Base-by-base conservation (phyloP, 2,113 vertebrate genomes). In the Rhabdomys dilectus region DNA sequence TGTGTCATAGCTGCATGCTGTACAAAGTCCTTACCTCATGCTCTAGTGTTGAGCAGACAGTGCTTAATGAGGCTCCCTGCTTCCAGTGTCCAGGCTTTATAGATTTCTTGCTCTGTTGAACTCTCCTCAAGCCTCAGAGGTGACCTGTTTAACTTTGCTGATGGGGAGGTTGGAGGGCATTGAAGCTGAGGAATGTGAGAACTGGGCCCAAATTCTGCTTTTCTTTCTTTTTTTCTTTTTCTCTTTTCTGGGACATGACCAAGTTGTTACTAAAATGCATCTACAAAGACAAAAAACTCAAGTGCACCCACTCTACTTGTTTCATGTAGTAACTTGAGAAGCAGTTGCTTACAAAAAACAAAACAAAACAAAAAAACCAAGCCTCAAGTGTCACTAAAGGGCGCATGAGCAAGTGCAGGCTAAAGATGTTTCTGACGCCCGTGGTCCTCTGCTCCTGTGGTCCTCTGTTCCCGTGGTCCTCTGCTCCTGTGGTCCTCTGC, bases 271-370 rank as follows among this genome's bases (percentile, higher is more conserved):
- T 76, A n/a, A 96, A 85, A 86, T 86, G 53, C 11, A 42, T 86
- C n/a, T 85, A 36, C 13, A 60, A 80, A 87, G 34, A 78, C 70
- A 48, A 36, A 76, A 70, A 76, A 19, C 75, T 88, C 76, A 91
- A 66, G 39, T 94, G 45, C 9, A 70, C 62, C 48, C 17, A 29
- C 13, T 72, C 45, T 89, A 8, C 58, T 19, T 13, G 21, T 84
- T 89, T 88, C 58, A 73, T 51, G 31, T 22, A 45, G 24, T 88
- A 77, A 90, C 93, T 87, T 94, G 88, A 91, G 36, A 96, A 93
- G 68, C 45, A 88, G 21, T 24, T 56, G 51, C 19, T 56, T 80
- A 7, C 42, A 34, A 10, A 53, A 81, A 13, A 53, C 7, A n/a
- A 45, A 7, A 53, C 19, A 10, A 53, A 81, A 13, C 7, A 53